Base-by-base conservation (phyloP, 35 echinoderm and acorn worm genomes). In the Strongylocentrotus purpuratus region DNA sequence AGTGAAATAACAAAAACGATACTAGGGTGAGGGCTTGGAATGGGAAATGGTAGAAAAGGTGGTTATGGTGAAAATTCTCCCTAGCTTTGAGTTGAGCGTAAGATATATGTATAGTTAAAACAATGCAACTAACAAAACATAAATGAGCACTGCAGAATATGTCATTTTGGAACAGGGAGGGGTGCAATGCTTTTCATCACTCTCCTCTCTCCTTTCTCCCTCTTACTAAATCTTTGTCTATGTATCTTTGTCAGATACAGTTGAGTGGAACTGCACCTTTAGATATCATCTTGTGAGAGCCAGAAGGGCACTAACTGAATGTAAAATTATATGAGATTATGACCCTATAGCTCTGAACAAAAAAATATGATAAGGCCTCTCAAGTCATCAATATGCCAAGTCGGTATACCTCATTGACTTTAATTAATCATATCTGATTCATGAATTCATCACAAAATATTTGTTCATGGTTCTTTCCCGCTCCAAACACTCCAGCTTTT, bases 341-440 rank as follows among this genome's bases (percentile, higher is more conserved):
- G 52, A 59, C 11, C 52, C 17, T 59, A 17, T 17, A 59, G 52
- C 52, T 59, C 52, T 59, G 11, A 11, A 11, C 17, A 5, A 9
- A 59, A n/a, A 13, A 1, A 14, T 14, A 78, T n/a, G 65, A 78
- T 78, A 78, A 78, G 65, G 65, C 65, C 5, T 78, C 20, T 78
- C 65, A 78, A 78, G 22, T 9, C 65, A 78, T 78, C 20, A 28
- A 78, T 78, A 78, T 78, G 65, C 18, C 65, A 28, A 78, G 22
- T 28, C 4, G 28, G 65, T 3, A 78, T 78, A 78, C 4, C 20
- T 78, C 65, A 7, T 78, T 78, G 65, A 78, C 65, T 78, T 78
- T 78, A 78, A 78, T 78, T 78, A 78, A 78, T 78, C 65, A 78
- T 78, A 78, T 78, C 65, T 78, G 65, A 78, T 78, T 78, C 65